These are phyloP conservation scores for Drosophila setifemur DNA, from an alignment of 1,140 invertebrate species.

Conservation along the genomic window DNA sequence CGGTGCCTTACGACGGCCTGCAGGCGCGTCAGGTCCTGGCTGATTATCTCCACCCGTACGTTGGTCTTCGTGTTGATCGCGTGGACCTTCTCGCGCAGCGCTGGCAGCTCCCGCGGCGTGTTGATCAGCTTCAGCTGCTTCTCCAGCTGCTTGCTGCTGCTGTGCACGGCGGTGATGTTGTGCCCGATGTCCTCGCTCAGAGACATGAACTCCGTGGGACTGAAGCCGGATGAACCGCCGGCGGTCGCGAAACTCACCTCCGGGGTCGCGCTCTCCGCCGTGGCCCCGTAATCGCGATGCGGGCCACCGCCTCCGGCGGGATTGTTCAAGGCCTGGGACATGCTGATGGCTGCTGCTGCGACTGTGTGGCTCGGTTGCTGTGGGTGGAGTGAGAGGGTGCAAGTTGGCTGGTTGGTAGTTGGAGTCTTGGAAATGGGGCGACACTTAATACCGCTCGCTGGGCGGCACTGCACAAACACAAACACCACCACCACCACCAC, in stretches of 20 bases:
- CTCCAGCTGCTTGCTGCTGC: conserved; percentile 87
- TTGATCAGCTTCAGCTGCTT: conserved; percentile 90
- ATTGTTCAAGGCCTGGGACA: conserved; percentile 72
- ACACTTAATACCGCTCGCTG: conserved; percentile 47
- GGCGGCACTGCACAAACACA: conserved; percentile 47
- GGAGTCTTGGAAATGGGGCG: conserved; percentile 44
- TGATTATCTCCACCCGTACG: conserved; percentile 88
- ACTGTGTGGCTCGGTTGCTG: conserved; percentile 32
- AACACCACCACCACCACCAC: no score
- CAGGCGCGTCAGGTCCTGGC: conserved; percentile 88
- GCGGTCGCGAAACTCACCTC: conserved; percentile 84
- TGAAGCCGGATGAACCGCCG: conserved; percentile 84
- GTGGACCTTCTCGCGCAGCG: conserved; percentile 83
- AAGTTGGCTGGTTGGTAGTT: conserved; percentile 29
- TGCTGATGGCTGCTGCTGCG: conserved; percentile 20
- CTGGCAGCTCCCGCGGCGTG: conserved; percentile 88
- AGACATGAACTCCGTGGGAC: conserved; percentile 89
- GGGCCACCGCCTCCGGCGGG: conserved; percentile 35
- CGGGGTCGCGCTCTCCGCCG: conserved; percentile 83
- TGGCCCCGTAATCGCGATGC: conserved; percentile 84
- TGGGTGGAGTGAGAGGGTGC: conserved; percentile 11
- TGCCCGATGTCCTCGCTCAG: conserved; percentile 89
- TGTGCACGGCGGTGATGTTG: conserved; percentile 90
- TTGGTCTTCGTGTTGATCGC: conserved; percentile 91
- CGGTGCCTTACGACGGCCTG: conserved; percentile 87